Conservation (phyloP, 2,888 invertebrate genomes). For the Drosophila siamana region DNA sequence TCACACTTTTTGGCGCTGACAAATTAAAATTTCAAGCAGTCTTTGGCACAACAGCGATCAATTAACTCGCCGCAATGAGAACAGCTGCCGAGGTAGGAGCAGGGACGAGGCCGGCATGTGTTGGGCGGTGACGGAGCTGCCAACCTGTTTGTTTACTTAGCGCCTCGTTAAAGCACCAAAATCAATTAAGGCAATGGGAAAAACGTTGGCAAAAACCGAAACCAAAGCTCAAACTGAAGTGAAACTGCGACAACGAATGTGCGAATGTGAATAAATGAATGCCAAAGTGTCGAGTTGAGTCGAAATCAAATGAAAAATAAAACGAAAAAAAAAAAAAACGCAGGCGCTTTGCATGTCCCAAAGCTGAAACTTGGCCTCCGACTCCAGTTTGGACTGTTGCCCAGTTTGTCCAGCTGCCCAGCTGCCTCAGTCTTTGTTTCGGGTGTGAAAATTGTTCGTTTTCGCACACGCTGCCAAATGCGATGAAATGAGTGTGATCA, state of each 20-base stretch:
- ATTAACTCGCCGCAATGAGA: constrained; percentile 51
- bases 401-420: background rate
- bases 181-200: constrained; percentile 65
- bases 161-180: constrained; percentile 74
- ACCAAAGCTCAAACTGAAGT: constrained; percentile 26
- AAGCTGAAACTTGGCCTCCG: constrained; percentile 1
- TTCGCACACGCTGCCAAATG: background rate
- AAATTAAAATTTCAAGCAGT: constrained; percentile 47
- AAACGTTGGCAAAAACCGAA: constrained; percentile 37
- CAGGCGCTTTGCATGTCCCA: constrained; percentile 40
- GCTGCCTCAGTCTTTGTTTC: constrained; percentile 14
- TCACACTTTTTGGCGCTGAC: constrained; percentile 15
- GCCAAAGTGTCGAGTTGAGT: constrained; percentile 43
- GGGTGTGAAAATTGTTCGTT: constrained; percentile 61
- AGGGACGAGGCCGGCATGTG: background rate
- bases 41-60: constrained; percentile 44
- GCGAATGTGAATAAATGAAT: constrained; percentile 58
- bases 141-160: constrained; percentile 63
- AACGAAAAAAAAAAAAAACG: background rate
- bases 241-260: constrained; percentile 3
- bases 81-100: no score
- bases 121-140: constrained; percentile 42
- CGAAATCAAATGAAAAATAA: constrained; percentile 11
- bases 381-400: background rate
- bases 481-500: background rate